phyloP scores from a whole-genome alignment of 1,140 invertebrate genomes.

The Theocolax elegans region DNA sequence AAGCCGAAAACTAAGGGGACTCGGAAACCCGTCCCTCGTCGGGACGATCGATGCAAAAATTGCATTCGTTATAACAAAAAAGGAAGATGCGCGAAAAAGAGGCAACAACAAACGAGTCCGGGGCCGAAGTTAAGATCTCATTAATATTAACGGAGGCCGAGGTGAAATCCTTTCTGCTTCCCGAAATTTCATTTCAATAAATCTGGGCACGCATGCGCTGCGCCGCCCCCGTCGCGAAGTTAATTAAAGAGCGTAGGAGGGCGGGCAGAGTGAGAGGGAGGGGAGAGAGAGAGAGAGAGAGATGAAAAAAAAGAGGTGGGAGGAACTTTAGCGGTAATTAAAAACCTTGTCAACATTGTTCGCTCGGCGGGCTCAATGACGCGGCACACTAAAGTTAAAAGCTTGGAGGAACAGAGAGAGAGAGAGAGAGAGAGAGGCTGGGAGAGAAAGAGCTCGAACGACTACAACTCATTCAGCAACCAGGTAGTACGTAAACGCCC shows the following conservation, averaged over 20 bases:
- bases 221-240: background rate
- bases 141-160: slow-evolving; percentile 7
- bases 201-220: background rate
- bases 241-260: slow-evolving; percentile 19
- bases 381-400: slow-evolving; percentile 22
- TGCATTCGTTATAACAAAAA: too few species aligned
- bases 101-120: too few species aligned
- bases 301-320: background rate
- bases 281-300: background rate
- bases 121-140: slow-evolving; percentile 10
- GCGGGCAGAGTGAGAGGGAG: background rate
- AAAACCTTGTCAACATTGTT: slow-evolving; percentile 35
- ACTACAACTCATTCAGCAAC: slow-evolving; percentile 50
- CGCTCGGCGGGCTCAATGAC: slow-evolving; percentile 5
- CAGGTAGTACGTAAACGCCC: slow-evolving; percentile 53
- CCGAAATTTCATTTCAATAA: slow-evolving; percentile 23
- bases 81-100: too few species aligned
- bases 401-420: background rate
- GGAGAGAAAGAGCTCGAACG: slow-evolving; percentile 14
- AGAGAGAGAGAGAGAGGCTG: too few species aligned
- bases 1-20: too few species aligned
- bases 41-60: too few species aligned
- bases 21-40: too few species aligned
- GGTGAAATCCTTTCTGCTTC: slow-evolving; percentile 1
- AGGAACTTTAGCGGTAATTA: slow-evolving; percentile 19